phyloP scores from a whole-genome alignment of 2,888 invertebrate species.

The Microctonus aethiopoides region DNA sequence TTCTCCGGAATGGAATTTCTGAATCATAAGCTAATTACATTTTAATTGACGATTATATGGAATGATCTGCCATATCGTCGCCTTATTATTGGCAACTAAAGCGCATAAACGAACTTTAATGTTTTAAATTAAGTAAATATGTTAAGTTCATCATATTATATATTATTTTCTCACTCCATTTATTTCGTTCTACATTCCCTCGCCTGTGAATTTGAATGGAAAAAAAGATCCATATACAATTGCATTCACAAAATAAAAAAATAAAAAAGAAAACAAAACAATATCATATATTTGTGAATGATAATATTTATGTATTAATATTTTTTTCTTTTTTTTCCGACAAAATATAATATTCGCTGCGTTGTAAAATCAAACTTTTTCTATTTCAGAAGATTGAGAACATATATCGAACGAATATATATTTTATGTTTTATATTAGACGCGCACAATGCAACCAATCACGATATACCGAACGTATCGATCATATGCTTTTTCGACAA shows the following conservation, averaged over 20 bases:
- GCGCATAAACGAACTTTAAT: background rate
- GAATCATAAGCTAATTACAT: conserved; percentile 23
- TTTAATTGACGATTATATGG: conserved; percentile 20
- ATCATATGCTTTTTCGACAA: conserved; percentile 26
- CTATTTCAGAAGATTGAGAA: conserved; percentile 2
- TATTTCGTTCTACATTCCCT: conserved; percentile 53
- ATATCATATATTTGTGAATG: background rate
- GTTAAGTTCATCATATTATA: conserved; percentile 48
- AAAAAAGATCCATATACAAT: no score
- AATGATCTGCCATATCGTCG: background rate
- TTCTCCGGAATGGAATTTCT: background rate
- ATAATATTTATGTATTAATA: conserved; percentile 12
- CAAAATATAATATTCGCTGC: conserved; percentile 8
- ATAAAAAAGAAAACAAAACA: conserved; percentile 23
- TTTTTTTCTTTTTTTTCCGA: conserved; percentile 25
- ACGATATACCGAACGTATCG: conserved; percentile 33
- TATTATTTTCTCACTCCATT: conserved; percentile 48
- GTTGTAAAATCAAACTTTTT: background rate
- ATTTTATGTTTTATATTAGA: conserved; percentile 5
- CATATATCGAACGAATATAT: background rate
- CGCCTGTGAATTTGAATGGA: background rate
- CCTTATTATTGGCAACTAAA: background rate
- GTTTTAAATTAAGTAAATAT: conserved; percentile 54
- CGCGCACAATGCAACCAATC: conserved; percentile 17
- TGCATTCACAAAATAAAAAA: no score